Evolutionary conservation across 2,888 invertebrate species (phyloP), one percentile per base, ranked within the genome.

Genomic region (Chaetogeoica ovagalla): DNA sequence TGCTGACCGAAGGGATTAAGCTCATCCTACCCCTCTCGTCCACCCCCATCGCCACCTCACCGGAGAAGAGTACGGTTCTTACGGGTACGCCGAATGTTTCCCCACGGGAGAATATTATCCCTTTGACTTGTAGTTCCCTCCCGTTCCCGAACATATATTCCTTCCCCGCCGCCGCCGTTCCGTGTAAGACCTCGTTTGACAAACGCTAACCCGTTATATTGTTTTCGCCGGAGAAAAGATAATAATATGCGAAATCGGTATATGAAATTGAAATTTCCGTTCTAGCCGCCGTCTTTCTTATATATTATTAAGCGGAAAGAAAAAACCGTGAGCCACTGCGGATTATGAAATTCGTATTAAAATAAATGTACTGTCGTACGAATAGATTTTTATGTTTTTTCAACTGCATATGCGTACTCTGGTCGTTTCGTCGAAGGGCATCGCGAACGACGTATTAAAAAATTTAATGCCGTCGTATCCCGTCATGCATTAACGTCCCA

Each of bases 1-100:
- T 79, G 79, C 79, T 79, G 79, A 79, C 79, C 79, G 70, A 79
- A 71, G 79, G 79, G 79, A 79, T 79, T 79, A 70, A 71, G 79
- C 79, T 79, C 79, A 79, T 79, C 79, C 70, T 57, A 57, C 70
- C 62, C 71, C 71, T 55, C 30, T 30, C 30, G n/a, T 30, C 30
- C 30, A 30, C 30, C 30, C 30, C 30, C 30, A 1, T 4, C 30
- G 4, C 30, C 30, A 30, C 30, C 30, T 30, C 30, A 4, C 30
- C 30, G 30, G 71, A 79, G 79, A 43, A 63, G 62, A 71, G 79
- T n/a, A n/a, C 63, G 79, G 79, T 79, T 30, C 79, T 79, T 79
- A 79, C 21, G 68, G 60, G 43, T 9, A 21, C 68, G 71, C 57
- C 43, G 70, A 79, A 79, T 59, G 79, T 79, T 79, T 79, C 70